Evolutionary conservation across 2,113 vertebrate species (phyloP).

Genomic region (Anguilla rostrata): DNA sequence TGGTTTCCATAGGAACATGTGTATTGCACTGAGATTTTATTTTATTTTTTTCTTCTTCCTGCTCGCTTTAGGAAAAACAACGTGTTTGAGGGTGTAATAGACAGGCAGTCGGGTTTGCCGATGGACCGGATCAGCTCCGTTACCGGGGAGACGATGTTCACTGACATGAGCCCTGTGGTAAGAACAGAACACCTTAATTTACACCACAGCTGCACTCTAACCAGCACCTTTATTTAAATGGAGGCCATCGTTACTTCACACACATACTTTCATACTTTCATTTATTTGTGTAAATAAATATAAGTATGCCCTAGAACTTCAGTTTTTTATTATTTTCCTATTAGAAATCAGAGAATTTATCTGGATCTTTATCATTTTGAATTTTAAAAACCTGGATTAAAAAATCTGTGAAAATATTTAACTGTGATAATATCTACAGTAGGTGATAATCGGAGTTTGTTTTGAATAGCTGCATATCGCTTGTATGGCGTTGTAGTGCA

Average conservation of each 20-base stretch:
- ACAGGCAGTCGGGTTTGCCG: slow-evolving; percentile 33
- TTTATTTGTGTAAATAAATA: too few relatives aligned
- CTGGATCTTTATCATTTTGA: too few relatives aligned
- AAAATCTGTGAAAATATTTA: too few relatives aligned
- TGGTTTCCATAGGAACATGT: neutral
- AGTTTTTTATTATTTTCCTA: too few relatives aligned
- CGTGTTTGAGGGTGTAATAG: slow-evolving; percentile 20
- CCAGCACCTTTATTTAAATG: neutral
- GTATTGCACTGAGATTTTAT: neutral
- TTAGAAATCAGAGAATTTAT: neutral
- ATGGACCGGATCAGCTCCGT: slow-evolving; percentile 21
- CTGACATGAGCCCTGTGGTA: slow-evolving; percentile 37
- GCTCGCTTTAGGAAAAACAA: slow-evolving; percentile 34
- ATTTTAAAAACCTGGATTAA: too few relatives aligned
- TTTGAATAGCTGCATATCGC: too few relatives aligned
- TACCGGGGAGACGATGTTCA: slow-evolving; percentile 37
- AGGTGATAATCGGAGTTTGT: too few relatives aligned
- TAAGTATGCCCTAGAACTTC: too few relatives aligned
- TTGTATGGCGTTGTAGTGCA: too few relatives aligned
- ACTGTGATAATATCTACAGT: too few relatives aligned
- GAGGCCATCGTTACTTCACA: too few relatives aligned
- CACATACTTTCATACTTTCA: too few relatives aligned
- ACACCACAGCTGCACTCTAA: neutral
- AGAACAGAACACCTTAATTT: neutral
- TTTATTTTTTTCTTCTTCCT: neutral